Evolutionary conservation across 2,113 vertebrate genomes (phyloP).

Genomic region (Heterotilapia buettikoferi): DNA sequence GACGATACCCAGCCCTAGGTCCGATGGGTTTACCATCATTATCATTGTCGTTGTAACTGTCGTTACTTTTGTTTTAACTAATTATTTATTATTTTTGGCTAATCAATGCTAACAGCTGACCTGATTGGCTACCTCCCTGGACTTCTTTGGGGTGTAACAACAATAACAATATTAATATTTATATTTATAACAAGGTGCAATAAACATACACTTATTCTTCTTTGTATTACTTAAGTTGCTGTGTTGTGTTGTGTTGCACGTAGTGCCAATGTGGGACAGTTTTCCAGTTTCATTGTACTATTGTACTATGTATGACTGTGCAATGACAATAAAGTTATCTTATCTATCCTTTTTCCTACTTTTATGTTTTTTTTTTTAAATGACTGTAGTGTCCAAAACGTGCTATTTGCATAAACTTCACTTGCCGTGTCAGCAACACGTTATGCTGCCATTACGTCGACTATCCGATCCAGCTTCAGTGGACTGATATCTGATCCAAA

Average conservation of each 20-base stretch:
- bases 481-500: accelerated
- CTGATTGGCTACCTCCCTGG: not conserved
- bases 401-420: accelerated
- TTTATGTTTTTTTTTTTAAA: not conserved
- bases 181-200: not conserved
- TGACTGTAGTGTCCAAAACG: not conserved
- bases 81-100: not conserved
- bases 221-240: not conserved
- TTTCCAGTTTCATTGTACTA: accelerated
- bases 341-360: not conserved
- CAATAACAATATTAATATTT: not conserved
- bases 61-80: not conserved
- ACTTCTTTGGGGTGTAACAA: not conserved
- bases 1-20: not conserved
- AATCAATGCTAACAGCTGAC: not conserved
- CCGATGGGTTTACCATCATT: not conserved
- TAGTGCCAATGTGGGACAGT: accelerated
- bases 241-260: not conserved
- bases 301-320: not conserved
- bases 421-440: not conserved
- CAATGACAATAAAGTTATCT: not conserved
- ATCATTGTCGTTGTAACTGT: accelerated
- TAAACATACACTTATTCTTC: not conserved
- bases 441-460: accelerated
- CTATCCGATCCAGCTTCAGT: not conserved